Evolutionary conservation across 2,888 invertebrate species (phyloP).

Genomic region (Dione vanillae): DNA sequence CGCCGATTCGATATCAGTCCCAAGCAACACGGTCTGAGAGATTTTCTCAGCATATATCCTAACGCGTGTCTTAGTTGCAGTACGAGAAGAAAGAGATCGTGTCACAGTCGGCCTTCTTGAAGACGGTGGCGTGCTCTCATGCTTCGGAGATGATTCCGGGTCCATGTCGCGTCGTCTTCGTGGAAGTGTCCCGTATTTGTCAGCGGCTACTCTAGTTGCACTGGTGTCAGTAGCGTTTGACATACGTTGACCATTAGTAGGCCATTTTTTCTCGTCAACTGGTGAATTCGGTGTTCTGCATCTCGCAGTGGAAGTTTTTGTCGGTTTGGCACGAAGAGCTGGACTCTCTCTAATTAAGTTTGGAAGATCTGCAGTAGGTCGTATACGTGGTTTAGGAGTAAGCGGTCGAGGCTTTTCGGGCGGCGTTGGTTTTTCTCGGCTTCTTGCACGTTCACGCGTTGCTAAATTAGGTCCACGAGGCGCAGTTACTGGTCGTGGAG

Average conservation of each 20-base stretch:
- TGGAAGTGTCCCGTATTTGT: constrained; percentile 91
- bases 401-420: constrained; percentile 78
- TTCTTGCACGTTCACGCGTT: constrained; percentile 84
- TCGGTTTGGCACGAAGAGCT: constrained; percentile 74
- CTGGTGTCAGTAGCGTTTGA: constrained; percentile 62
- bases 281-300: constrained; percentile 86
- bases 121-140: constrained; percentile 67
- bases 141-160: constrained; percentile 82
- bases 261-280: constrained; percentile 90
- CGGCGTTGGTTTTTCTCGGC: constrained; percentile 83
- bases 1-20: constrained; percentile 88
- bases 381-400: constrained; percentile 77
- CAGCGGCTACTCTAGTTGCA: constrained; percentile 82
- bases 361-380: constrained; percentile 82
- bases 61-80: constrained; percentile 74
- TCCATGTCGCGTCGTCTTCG: constrained; percentile 88
- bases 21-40: constrained; percentile 90
- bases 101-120: constrained; percentile 72
- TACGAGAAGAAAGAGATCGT: constrained; percentile 71
- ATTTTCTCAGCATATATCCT: constrained; percentile 92
- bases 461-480: constrained; percentile 80
- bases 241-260: constrained; percentile 78
- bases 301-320: constrained; percentile 83
- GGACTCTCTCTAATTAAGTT: constrained; percentile 80
- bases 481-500: constrained; percentile 79